These are phyloP conservation scores for Dolichopus griseipennis DNA, from an alignment of 2,888 invertebrate species.

Conservation along the genomic window DNA sequence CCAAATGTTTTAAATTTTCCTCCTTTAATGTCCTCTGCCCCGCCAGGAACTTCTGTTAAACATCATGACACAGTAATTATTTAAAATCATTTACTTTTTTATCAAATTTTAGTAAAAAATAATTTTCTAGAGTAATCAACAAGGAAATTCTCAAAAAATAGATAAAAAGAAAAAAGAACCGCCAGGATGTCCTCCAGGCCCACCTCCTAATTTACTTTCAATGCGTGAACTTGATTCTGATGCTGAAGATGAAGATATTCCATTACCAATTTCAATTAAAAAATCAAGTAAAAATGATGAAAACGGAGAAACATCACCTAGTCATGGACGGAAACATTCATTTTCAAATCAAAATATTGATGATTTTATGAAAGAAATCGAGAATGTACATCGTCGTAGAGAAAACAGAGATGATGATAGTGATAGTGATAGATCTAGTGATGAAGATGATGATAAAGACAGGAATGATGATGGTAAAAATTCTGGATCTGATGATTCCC, in stretches of 20 bases:
- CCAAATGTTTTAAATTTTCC: slow-evolving; percentile 37
- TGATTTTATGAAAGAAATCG: slow-evolving; percentile 89
- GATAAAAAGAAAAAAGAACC: slow-evolving; percentile 51
- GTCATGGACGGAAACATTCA: slow-evolving; percentile 68
- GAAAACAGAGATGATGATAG: slow-evolving; percentile 51
- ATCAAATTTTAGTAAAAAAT: slow-evolving; percentile 16
- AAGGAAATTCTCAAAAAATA: slow-evolving; percentile 27
- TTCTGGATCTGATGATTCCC: slow-evolving; percentile 20
- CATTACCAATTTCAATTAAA: slow-evolving; percentile 25
- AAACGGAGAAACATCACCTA: slow-evolving; percentile 43
- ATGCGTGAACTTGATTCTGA: slow-evolving; percentile 52
- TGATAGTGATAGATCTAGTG: slow-evolving; percentile 25
- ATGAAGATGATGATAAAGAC: slow-evolving; percentile 24
- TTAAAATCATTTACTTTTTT: background rate
- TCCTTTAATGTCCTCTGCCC: slow-evolving; percentile 27
- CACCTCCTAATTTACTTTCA: slow-evolving; percentile 64
- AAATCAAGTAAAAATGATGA: slow-evolving; percentile 40
- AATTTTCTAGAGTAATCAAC: slow-evolving; percentile 15
- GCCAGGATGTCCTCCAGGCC: slow-evolving; percentile 80
- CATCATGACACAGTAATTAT: background rate
- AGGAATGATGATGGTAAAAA: slow-evolving; percentile 24
- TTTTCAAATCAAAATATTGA: slow-evolving; percentile 86
- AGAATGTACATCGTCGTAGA: slow-evolving; percentile 66
- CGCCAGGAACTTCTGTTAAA: background rate
- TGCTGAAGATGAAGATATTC: slow-evolving; percentile 39